phyloP scores from a whole-genome alignment of 2,797 vertebrate genomes.

The Poecilia picta region DNA sequence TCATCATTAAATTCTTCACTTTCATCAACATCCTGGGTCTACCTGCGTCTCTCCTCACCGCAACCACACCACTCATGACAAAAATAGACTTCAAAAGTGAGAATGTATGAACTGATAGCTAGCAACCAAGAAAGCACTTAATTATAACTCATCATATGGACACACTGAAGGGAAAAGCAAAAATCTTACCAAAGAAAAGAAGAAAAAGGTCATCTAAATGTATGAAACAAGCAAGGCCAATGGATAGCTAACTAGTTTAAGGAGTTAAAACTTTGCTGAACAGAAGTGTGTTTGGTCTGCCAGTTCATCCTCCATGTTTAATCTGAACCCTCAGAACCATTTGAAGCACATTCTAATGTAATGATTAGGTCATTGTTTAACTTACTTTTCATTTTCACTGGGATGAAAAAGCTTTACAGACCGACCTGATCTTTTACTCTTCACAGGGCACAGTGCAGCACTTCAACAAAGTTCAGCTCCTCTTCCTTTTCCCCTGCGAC shows the following conservation, averaged over 20 bases:
- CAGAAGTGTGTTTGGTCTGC: background rate
- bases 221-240: background rate
- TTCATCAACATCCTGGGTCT: too few relatives aligned
- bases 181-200: background rate
- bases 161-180: background rate
- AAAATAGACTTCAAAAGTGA: background rate
- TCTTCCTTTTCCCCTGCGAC: constrained; percentile 20
- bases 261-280: background rate
- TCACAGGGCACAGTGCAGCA: background rate
- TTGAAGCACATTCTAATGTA: background rate
- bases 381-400: background rate
- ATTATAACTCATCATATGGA: background rate
- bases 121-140: background rate
- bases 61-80: too few relatives aligned
- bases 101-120: background rate
- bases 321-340: background rate
- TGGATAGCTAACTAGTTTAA: background rate
- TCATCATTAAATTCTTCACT: too few relatives aligned
- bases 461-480: background rate
- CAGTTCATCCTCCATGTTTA: background rate
- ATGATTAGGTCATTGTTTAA: background rate
- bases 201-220: background rate
- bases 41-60: too few relatives aligned
- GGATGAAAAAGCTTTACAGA: background rate
- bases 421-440: background rate